phyloP scores from a whole-genome alignment of 2,888 invertebrate species.

The Chaetoderma sp. region DNA sequence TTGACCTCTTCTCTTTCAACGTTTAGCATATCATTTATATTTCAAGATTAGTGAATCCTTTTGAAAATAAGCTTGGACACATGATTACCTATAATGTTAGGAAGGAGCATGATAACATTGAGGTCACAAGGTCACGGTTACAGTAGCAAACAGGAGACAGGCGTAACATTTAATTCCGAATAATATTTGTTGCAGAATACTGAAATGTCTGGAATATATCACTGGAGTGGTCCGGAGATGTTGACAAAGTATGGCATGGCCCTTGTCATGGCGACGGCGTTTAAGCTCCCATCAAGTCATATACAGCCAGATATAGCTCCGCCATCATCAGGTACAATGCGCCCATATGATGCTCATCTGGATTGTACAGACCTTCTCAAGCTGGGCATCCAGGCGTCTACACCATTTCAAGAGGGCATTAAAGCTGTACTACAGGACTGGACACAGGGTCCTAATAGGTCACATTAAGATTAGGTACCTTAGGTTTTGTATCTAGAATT shows the following conservation, averaged over 20 bases:
- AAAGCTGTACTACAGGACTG: conserved; percentile 41
- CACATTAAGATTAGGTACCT: no score
- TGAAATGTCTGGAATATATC: conserved; percentile 69
- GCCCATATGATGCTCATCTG: conserved; percentile 70
- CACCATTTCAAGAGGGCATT: conserved; percentile 67
- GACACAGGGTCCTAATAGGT: no score
- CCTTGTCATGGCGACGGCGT: conserved; percentile 69
- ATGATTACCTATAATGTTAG: no score
- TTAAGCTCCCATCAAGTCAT: conserved; percentile 66
- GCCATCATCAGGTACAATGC: conserved; percentile 55
- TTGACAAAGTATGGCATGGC: conserved; percentile 73
- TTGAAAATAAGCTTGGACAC: no score
- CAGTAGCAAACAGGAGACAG: no score
- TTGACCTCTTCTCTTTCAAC: no score
- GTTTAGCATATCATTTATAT: no score
- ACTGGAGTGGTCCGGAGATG: conserved; percentile 71
- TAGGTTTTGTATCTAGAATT: no score
- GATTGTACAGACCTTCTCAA: conserved; percentile 58
- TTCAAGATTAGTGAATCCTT: no score
- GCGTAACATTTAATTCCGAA: no score
- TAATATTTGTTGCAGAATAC: conserved; percentile 55
- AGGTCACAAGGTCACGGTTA: no score
- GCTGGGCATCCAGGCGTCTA: conserved; percentile 65
- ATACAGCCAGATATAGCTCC: conserved; percentile 62
- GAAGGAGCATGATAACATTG: no score